These are phyloP conservation scores for Oreochromis tanganicae DNA, from an alignment of 2,113 vertebrate genomes.

Conservation along the genomic window DNA sequence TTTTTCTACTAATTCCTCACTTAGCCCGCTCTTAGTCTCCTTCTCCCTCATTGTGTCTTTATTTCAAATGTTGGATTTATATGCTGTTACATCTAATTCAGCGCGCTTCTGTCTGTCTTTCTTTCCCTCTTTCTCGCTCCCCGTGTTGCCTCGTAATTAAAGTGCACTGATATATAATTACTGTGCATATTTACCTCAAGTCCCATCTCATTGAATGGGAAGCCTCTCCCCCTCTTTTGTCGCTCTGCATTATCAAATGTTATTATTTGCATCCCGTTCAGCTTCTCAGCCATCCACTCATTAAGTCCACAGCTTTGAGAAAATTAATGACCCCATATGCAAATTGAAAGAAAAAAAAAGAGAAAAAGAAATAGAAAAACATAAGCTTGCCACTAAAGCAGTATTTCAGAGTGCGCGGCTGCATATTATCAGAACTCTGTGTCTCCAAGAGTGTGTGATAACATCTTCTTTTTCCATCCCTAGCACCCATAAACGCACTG, in stretches of 20 bases:
- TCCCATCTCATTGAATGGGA: conserved; percentile 48
- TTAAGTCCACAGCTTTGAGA: conserved; percentile 59
- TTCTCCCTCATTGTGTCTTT: conserved; percentile 36
- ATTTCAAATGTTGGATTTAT: conserved; percentile 55
- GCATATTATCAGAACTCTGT: background rate
- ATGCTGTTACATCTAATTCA: conserved; percentile 33
- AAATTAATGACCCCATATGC: conserved; percentile 62
- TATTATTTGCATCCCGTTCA: conserved; percentile 67
- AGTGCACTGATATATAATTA: conserved; percentile 68
- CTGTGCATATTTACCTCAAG: conserved; percentile 67
- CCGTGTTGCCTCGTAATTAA: conserved; percentile 57
- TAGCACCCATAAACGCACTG: background rate
- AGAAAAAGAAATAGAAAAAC: background rate
- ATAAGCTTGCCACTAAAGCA: background rate
- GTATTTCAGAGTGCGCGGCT: background rate
- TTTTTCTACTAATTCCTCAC: background rate
- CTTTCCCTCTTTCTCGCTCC: conserved; percentile 14
- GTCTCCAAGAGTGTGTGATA: background rate
- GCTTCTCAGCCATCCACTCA: conserved; percentile 66
- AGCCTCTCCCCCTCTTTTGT: conserved; percentile 59
- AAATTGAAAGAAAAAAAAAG: conserved; percentile 20
- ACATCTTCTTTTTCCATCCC: background rate
- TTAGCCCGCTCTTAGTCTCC: background rate
- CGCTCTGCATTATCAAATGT: conserved; percentile 61
- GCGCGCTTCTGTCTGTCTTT: conserved; percentile 20